Evolutionary conservation across 2,113 vertebrate genomes (phyloP), one percentile per base, ranked within the genome.

Genomic region (Dicentrarchus labrax): DNA sequence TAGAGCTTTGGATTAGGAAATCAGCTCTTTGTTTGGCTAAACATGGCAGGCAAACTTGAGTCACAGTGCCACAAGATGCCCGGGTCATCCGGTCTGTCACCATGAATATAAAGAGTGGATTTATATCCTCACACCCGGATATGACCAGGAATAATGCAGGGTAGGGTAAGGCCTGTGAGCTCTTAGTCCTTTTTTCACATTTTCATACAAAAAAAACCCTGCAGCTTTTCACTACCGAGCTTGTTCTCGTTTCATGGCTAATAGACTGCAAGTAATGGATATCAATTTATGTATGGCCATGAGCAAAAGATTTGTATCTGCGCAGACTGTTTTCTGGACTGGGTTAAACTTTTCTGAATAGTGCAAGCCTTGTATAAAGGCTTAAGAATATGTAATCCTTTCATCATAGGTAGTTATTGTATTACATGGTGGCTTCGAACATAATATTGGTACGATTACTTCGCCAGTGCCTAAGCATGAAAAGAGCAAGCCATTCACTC

Each of bases 21-120:
- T 30, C 30, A 30, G 4, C 11, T 62, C 22, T 67, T 50, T 71
- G 61, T 82, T 81, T 75, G 60, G 56, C 21, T 21, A 43, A 77
- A 30, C 53, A 36, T 76, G 39, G 61, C 61, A 57, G 16, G 43
- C 39, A 66, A 78, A 72, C 79, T 78, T 86, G 78, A 83, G 72
- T 72, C 70, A 71, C 61, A 82, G 53, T 64, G 76, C 66, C 64
- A 75, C 60, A 69, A 88, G 61, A 80, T 80, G 79, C 71, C 79
- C 39, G 45, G 60, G 51, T 57, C 67, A 54, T 77, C 70, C 67
- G 76, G 82, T 70, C 76, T 68, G 50, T 92, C 72, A 62, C 73
- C 86, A 75, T 87, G 79, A 89, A 87, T 89, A 86, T 78, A 81
- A 82, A 79, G 47, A 47, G 48, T 68, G 82, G 75, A 73, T 86